phyloP scores from a whole-genome alignment of 2,113 vertebrate genomes.

The Neopipo cinnamomea region DNA sequence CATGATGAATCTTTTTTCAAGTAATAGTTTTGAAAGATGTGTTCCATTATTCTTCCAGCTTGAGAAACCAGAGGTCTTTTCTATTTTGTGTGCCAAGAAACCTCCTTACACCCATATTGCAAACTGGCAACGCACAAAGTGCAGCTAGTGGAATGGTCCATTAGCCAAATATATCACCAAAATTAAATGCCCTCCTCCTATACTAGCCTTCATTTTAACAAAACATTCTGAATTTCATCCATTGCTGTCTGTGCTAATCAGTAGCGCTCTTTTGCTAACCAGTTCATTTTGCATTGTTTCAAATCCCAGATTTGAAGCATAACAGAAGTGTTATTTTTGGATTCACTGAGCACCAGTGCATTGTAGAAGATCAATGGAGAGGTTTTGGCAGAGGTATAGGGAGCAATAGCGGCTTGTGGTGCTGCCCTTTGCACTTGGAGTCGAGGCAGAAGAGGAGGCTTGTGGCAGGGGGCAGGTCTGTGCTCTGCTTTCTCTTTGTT shows the following conservation, averaged over 20 bases:
- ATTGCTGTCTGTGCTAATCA: neutral
- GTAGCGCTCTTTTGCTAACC: neutral
- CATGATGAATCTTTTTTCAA: neutral
- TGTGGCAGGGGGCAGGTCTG: neutral
- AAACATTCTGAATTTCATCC: neutral
- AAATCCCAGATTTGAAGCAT: slow-evolving; percentile 9
- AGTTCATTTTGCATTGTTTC: slow-evolving; percentile 19
- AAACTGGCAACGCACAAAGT: neutral
- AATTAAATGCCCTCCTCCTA: neutral
- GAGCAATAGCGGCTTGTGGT: neutral
- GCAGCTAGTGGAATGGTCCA: neutral
- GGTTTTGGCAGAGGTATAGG: neutral
- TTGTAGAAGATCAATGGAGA: neutral
- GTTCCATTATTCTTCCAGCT: neutral
- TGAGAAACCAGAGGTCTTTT: neutral
- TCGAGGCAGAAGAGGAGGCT: neutral
- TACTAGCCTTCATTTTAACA: neutral
- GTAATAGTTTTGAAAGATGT: neutral
- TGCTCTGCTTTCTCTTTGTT: neutral
- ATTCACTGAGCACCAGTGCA: neutral
- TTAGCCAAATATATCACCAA: neutral
- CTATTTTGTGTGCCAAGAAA: neutral
- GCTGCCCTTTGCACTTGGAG: neutral
- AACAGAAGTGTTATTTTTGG: slow-evolving; percentile 12
- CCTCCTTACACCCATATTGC: neutral